Percentiles rank a stretch among this genome's conserved stretches.
phyloP scores from a whole-genome alignment of 2,797 vertebrate genomes.

The Enteromius trimaculatus region DNA sequence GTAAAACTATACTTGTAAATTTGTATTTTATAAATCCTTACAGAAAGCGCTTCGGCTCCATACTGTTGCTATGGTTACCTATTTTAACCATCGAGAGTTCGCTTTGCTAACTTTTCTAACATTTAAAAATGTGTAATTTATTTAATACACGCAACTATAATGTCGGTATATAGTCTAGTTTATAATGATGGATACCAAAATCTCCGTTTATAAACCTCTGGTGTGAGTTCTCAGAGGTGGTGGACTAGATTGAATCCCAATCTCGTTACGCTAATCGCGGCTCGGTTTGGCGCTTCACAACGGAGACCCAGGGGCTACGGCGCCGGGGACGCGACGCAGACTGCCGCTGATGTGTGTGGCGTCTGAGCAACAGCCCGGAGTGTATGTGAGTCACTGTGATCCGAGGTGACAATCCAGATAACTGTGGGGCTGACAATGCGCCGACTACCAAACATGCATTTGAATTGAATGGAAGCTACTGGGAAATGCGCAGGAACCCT shows the following conservation, averaged over 20 bases:
- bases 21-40: background rate
- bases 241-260: constrained; percentile 1
- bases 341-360: background rate
- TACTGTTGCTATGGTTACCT: background rate
- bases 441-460: background rate
- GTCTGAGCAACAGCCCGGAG: constrained; percentile 25
- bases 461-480: constrained; percentile 20
- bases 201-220: background rate
- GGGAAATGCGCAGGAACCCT: background rate
- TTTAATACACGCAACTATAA: background rate
- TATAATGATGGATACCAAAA: background rate
- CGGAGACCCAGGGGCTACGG: background rate
- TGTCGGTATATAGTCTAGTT: background rate
- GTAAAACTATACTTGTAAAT: background rate
- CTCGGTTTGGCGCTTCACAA: background rate
- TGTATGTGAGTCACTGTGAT: constrained; percentile 35
- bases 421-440: constrained; percentile 11
- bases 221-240: background rate
- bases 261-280: background rate
- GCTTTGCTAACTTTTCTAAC: background rate
- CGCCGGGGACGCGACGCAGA: background rate
- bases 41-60: background rate
- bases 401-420: constrained; percentile 33
- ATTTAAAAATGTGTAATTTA: background rate
- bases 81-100: background rate